A percentile compares a stretch with the other conserved stretches of the same genome.
These are phyloP conservation scores for Carcharodon carcharias DNA, from an alignment of 2,797 vertebrate species.

Conservation along the genomic window DNA sequence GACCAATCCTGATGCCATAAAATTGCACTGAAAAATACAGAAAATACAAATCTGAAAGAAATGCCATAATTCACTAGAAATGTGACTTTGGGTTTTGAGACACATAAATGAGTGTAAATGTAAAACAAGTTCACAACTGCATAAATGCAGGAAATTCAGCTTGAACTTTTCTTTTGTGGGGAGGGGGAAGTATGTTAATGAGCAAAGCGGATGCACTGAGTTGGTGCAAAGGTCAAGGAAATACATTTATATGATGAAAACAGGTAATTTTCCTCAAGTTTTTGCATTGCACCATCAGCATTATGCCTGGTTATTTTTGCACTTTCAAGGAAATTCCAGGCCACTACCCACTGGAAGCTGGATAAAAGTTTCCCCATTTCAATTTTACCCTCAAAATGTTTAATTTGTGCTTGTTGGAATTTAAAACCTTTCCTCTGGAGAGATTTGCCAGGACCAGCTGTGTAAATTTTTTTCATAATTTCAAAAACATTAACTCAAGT, in stretches of 20 bases:
- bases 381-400: not conserved
- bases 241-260: not conserved
- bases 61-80: not conserved
- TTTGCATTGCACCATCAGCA: not conserved
- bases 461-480: not conserved
- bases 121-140: not conserved
- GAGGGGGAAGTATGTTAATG: not conserved
- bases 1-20: not conserved
- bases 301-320: not conserved
- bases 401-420: not conserved
- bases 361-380: not conserved
- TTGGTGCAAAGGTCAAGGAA: not conserved
- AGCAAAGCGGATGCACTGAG: not conserved
- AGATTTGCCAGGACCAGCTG: not conserved
- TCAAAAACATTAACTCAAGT: not conserved
- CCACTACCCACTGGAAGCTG: not conserved
- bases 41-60: not conserved
- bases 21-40: not conserved
- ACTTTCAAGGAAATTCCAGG: not conserved
- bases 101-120: not conserved
- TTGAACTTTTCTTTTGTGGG: not conserved
- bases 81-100: not conserved
- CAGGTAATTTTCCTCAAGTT: not conserved
- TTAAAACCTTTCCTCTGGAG: not conserved
- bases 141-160: not conserved